These are phyloP conservation scores for Bothrops jararaca DNA, from an alignment of 2,113 vertebrate species.

Conservation along the genomic window DNA sequence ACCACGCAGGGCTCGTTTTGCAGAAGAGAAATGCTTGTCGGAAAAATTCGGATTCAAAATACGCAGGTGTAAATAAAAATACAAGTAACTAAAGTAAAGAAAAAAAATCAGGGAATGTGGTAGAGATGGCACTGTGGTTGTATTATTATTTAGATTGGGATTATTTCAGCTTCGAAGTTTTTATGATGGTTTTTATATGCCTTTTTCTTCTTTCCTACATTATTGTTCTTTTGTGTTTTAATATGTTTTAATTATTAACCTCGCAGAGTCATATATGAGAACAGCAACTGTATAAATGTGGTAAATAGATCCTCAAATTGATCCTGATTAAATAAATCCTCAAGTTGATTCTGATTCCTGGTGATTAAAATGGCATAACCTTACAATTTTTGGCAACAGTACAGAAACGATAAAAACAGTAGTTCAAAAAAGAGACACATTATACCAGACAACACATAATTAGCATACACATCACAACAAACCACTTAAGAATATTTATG, in stretches of 20 bases:
- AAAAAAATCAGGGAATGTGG: background rate
- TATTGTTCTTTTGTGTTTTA: background rate
- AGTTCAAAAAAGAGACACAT: background rate
- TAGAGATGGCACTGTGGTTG: background rate
- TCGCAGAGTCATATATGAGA: too few relatives aligned
- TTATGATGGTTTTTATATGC: background rate
- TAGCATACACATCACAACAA: background rate
- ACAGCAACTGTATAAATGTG: background rate
- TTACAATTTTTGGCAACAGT: background rate
- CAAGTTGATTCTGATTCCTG: background rate
- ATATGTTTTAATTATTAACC: background rate
- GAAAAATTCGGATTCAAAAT: background rate
- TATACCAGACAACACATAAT: background rate
- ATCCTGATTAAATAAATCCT: background rate
- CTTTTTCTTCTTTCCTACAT: background rate
- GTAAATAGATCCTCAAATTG: background rate
- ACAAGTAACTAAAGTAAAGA: background rate
- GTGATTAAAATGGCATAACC: background rate
- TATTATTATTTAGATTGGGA: background rate
- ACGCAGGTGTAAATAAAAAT: background rate
- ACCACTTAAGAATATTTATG: background rate
- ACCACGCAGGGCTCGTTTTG: background rate
- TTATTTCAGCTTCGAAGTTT: background rate
- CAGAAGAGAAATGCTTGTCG: background rate
- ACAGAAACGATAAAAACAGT: background rate